Conservation (phyloP, 2,797 vertebrate species). For the Lophotriccus pileatus region DNA sequence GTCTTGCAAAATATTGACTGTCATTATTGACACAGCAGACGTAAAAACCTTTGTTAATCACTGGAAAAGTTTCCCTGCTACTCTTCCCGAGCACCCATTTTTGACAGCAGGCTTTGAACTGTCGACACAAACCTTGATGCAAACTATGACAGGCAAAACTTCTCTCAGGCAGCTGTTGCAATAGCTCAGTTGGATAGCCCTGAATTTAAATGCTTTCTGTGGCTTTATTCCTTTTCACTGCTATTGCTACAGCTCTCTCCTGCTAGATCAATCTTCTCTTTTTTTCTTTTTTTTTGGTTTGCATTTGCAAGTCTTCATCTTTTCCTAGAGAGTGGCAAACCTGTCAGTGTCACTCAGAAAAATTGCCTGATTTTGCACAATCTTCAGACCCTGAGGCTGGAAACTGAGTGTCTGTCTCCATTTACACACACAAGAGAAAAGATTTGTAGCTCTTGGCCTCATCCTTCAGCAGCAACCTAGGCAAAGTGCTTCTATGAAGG, state of each 20-base stretch:
- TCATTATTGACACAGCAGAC: neutral
- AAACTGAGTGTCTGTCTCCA: neutral
- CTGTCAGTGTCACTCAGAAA: neutral
- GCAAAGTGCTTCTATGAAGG: neutral
- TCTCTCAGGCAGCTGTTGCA: neutral
- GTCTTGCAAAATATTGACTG: neutral
- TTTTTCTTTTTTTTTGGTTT: neutral
- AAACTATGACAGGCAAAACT: neutral
- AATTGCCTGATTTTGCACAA: neutral
- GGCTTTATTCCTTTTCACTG: neutral
- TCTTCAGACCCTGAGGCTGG: neutral
- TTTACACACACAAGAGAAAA: neutral
- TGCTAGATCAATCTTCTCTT: neutral
- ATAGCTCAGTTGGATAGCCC: neutral
- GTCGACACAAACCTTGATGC: neutral
- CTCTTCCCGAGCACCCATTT: neutral
- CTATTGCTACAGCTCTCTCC: neutral
- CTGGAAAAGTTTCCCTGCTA: neutral
- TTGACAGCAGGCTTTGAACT: neutral
- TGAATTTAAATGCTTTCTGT: neutral
- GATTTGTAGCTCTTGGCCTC: neutral
- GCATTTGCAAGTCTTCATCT: neutral
- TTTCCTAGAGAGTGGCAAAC: neutral
- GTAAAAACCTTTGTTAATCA: neutral
- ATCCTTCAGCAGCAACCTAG: neutral